These are phyloP conservation scores for Crocallis elinguaria DNA, from an alignment of 2,888 invertebrate genomes.

Conservation along the genomic window DNA sequence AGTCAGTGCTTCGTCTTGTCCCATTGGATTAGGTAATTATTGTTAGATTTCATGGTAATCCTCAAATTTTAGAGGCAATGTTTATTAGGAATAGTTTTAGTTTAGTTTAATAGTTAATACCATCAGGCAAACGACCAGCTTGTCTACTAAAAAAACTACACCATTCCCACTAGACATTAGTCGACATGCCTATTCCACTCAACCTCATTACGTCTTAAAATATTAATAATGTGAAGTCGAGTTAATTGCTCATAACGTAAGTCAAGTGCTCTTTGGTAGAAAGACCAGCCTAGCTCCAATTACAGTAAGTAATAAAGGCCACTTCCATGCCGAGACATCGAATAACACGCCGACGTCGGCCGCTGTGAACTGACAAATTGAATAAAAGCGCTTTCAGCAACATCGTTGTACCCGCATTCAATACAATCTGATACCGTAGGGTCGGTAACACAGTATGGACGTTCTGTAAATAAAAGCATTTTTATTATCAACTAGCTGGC, in stretches of 20 bases:
- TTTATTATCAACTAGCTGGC: too few species aligned
- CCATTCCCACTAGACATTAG: too few species aligned
- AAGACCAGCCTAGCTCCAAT: not conserved
- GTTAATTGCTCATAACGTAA: not conserved
- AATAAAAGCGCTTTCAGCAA: conserved; percentile 19
- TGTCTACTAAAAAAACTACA: too few species aligned
- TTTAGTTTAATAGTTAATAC: too few species aligned
- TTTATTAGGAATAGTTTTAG: too few species aligned
- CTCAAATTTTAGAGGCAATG: too few species aligned
- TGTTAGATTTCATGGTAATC: too few species aligned
- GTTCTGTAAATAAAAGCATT: not conserved
- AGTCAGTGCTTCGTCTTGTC: too few species aligned
- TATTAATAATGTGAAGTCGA: not conserved
- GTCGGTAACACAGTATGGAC: not conserved
- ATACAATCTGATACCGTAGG: not conserved
- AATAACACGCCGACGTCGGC: not conserved
- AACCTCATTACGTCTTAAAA: not conserved
- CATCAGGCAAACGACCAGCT: too few species aligned
- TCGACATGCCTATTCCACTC: too few species aligned
- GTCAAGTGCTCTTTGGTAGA: not conserved
- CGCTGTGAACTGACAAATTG: conserved; percentile 11
- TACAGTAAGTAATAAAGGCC: not conserved
- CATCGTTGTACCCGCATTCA: not conserved
- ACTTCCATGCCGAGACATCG: conserved; percentile 2
- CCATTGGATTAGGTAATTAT: too few species aligned